These are phyloP conservation scores for Meiosimyza platycephala DNA, from an alignment of 2,888 invertebrate genomes.

Conservation along the genomic window DNA sequence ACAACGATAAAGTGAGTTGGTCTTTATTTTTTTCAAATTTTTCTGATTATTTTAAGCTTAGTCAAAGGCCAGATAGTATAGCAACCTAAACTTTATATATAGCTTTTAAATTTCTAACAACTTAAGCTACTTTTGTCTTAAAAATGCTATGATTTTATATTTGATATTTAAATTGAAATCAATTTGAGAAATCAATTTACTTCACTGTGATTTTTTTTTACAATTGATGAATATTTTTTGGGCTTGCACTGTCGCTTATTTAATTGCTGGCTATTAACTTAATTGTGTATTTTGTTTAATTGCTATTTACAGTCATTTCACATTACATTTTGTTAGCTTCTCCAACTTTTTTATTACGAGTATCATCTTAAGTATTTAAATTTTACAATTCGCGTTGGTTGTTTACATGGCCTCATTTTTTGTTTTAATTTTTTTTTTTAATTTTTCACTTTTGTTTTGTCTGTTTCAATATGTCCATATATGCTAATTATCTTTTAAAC, in stretches of 20 bases:
- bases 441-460: conserved; percentile 3
- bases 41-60: background rate
- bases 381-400: background rate
- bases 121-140: too few relatives aligned
- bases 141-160: too few relatives aligned
- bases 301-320: conserved; percentile 11
- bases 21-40: background rate
- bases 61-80: too few relatives aligned
- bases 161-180: too few relatives aligned
- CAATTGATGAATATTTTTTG: too few relatives aligned
- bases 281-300: conserved; percentile 19
- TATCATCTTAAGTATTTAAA: conserved; percentile 1
- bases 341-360: background rate
- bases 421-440: conserved; percentile 7
- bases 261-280: background rate
- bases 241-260: too few relatives aligned
- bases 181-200: too few relatives aligned
- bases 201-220: too few relatives aligned
- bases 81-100: too few relatives aligned
- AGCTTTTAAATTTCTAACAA: too few relatives aligned
- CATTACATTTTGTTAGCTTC: conserved; percentile 2
- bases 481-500: conserved; percentile 11
- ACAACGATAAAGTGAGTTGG: conserved; percentile 67
- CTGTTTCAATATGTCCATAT: conserved; percentile 5
- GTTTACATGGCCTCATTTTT: background rate